Evolutionary conservation across 2,113 vertebrate genomes (phyloP), one percentile per base, ranked within the genome.

Genomic region (Natator depressus): DNA sequence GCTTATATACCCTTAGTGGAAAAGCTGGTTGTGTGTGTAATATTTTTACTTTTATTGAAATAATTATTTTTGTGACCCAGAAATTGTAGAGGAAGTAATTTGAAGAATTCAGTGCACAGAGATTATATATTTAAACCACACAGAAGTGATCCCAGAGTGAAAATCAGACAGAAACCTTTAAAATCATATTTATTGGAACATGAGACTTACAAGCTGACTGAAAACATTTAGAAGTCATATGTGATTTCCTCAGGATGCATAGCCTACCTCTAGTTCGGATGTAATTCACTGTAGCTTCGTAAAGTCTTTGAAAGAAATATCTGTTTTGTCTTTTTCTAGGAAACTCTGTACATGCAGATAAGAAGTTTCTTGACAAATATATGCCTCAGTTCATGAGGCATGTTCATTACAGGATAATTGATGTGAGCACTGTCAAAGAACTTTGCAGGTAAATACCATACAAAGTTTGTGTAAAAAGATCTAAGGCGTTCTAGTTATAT

Each of bases 391-490:
- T 99, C 97, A 99, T 99, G 98, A 98, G 98, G 95, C 98, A 98
- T 53, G 98, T 99, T 84, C 98, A 99, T 95, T 99, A 99, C 97
- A 95, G 98, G 91, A 99, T 99, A 97, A 97, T 99, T 20, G 99
- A 99, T 7, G 99, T 99, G 94, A 99, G 99, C 99, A 99, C 99
- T 24, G 98, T 99, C 96, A 99, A 99, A 97, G 99, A 99, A 57
- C 98, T 99, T 9, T 99, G 99, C 99, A 99, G 99, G 99, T 98
- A 57, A 97, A 25, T 4, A 24, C 22, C 47, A 7, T 54, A 79
- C 91, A 47, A 19, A 1, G 42, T 47, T 2, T 35, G 50, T 5
- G 2, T 10, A 13, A 22, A 55, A 3, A 1, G 0, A n/a, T 5
- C 38, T 5, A 0, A 14, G 80, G 83, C 7, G 0, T 1, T 65